Conservation (phyloP, 1,140 invertebrate species). For the Belonocnema kinseyi region DNA sequence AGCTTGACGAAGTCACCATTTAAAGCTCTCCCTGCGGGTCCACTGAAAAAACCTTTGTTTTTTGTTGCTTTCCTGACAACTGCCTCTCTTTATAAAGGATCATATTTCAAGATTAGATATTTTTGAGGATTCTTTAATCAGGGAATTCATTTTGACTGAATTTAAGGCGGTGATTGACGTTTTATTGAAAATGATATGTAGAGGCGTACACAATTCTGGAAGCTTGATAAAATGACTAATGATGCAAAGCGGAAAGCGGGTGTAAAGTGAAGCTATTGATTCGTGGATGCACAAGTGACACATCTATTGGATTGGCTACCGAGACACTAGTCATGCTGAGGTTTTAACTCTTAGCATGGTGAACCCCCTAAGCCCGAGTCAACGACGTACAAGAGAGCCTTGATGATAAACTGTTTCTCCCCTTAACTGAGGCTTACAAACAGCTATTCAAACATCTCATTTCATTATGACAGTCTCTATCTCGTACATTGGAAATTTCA, state of each 20-base stretch:
- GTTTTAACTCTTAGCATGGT: slow-evolving; percentile 65
- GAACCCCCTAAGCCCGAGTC: slow-evolving; percentile 57
- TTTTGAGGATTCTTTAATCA: not conserved
- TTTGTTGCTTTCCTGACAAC: no score
- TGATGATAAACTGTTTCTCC: slow-evolving; percentile 64
- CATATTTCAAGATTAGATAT: no score
- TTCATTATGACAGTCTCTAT: not conserved
- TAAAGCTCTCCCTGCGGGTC: no score
- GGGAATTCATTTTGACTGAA: not conserved
- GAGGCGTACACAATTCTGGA: slow-evolving; percentile 17
- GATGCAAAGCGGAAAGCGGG: slow-evolving; percentile 55
- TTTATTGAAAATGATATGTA: not conserved
- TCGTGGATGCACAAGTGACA: slow-evolving; percentile 67
- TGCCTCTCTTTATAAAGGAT: no score
- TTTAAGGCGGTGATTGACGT: not conserved
- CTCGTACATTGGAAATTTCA: not conserved
- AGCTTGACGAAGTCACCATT: no score
- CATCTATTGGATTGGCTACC: slow-evolving; percentile 62
- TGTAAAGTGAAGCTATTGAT: slow-evolving; percentile 67
- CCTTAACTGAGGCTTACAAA: not conserved
- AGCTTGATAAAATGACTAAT: slow-evolving; percentile 63
- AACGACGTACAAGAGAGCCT: slow-evolving; percentile 47
- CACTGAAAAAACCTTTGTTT: no score
- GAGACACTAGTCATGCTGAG: slow-evolving; percentile 68
- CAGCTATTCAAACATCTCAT: slow-evolving; percentile 14